phyloP scores from a whole-genome alignment of 2,797 vertebrate genomes.

The Premnoplex brunnescens region DNA sequence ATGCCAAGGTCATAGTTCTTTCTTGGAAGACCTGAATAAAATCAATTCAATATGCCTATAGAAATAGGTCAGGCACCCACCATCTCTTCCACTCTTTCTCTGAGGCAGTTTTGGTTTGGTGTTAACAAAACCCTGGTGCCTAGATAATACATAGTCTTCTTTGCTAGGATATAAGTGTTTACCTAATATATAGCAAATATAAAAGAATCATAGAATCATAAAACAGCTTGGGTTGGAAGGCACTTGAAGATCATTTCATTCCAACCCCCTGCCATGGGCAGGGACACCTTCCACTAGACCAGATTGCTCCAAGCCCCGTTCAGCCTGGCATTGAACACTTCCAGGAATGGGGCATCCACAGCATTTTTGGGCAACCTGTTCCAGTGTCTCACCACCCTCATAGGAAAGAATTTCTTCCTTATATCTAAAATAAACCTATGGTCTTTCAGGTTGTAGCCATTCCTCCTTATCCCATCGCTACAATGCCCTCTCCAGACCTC shows the following conservation, averaged over 20 bases:
- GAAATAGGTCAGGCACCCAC: background rate
- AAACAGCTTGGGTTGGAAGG: background rate
- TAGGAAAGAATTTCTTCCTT: background rate
- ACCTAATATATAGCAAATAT: background rate
- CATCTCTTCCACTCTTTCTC: background rate
- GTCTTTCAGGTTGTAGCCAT: background rate
- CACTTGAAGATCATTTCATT: background rate
- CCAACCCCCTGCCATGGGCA: background rate
- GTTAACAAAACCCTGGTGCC: background rate
- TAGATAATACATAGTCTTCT: background rate
- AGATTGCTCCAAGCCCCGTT: background rate
- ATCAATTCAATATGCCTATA: background rate
- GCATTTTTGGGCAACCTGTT: no score
- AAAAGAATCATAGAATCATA: background rate
- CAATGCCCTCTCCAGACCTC: background rate
- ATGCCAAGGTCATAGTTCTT: background rate
- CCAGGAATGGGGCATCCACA: background rate
- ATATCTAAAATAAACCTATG: background rate
- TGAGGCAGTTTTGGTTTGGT: background rate
- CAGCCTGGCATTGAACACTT: background rate
- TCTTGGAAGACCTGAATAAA: background rate
- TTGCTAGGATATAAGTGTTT: background rate
- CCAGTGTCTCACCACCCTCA: background rate
- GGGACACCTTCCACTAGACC: background rate
- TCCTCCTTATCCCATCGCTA: accelerated